Evolutionary conservation across 2,113 vertebrate genomes (phyloP).

Genomic region (Talpa occidentalis): DNA sequence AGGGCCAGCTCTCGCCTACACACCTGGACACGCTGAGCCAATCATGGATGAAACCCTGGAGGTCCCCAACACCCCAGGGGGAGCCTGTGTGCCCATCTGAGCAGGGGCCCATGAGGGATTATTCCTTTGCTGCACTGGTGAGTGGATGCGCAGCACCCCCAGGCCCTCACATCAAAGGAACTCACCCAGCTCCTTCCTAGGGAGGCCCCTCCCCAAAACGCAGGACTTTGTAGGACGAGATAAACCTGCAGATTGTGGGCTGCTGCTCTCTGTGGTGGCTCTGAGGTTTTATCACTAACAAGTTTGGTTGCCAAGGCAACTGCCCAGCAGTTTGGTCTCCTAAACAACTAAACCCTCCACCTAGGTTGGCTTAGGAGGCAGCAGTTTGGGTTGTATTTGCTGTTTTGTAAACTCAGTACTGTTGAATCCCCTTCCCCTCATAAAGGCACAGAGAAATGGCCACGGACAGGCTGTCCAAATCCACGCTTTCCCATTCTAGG

Average conservation of each 20-base stretch:
- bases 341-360: not conserved
- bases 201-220: not conserved
- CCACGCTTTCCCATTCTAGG: not conserved
- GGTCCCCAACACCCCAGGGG: not conserved
- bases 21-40: not conserved
- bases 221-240: not conserved
- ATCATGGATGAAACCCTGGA: not conserved
- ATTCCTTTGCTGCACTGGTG: not conserved
- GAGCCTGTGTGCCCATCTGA: not conserved
- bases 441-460: not conserved
- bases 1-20: not conserved
- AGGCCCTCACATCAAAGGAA: not conserved
- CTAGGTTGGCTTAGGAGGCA: not conserved
- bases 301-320: constrained; percentile 71
- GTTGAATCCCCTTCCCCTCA: not conserved
- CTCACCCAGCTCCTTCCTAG: not conserved
- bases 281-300: constrained; percentile 57
- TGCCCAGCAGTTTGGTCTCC: not conserved
- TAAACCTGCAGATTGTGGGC: not conserved
- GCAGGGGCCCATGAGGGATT: too few species aligned
- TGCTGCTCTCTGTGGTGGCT: constrained; percentile 4
- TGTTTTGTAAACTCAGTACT: not conserved
- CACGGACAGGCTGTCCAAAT: not conserved
- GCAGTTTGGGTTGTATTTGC: not conserved
- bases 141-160: not conserved